Evolutionary conservation across 2,888 invertebrate species (phyloP), one percentile per base, ranked within the genome.

Genomic region (Polydesmus complanatus): DNA sequence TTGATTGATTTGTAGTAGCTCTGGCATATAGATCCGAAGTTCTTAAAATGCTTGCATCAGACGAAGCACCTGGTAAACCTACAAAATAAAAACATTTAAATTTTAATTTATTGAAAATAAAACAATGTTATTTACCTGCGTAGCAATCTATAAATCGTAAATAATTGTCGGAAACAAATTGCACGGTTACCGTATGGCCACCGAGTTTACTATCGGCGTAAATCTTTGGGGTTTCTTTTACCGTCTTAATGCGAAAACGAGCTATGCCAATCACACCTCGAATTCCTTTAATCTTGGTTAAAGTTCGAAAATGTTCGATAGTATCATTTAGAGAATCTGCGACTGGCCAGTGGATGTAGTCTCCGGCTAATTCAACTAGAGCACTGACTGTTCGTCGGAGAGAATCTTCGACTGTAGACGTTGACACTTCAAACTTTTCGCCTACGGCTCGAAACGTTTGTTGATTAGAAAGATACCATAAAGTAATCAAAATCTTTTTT

Each of bases 341-440:
- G n/a, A 8, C 18, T 47, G 57, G 57, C 57, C 57, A 57, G 3
- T 22, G 48, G 26, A 57, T 25, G 19, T 57, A 57, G 22, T 57
- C 57, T 3, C 49, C 57, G 18, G 48, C 48, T 19, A 57, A 18
- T 18, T 57, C 48, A 18, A 57, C 57, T 25, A 57, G 49, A 1
- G 57, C 57, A 19, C 48, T 22, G 3, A 57, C 49, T 37, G 37
- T 37, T 26, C 26, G 26, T 18, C 57, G 19, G 3, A 48, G 48
- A 26, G 27, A 27, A 37, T 48, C 48, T 25, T 57, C 57, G 3
- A 57, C 57, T 14, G 57, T 27, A 11, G 57, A 47, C 19, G 26
- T 57, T 22, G 57, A 47, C 25, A 57, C 57, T 49, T 57, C 57
- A 22, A 57, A 57, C 23, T 49, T 26, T n/a, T 57, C 57, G 14